Percentiles rank a stretch among this genome's conserved stretches.
phyloP scores from a whole-genome alignment of 2,888 invertebrate species.

The Cheilosia grossa region DNA sequence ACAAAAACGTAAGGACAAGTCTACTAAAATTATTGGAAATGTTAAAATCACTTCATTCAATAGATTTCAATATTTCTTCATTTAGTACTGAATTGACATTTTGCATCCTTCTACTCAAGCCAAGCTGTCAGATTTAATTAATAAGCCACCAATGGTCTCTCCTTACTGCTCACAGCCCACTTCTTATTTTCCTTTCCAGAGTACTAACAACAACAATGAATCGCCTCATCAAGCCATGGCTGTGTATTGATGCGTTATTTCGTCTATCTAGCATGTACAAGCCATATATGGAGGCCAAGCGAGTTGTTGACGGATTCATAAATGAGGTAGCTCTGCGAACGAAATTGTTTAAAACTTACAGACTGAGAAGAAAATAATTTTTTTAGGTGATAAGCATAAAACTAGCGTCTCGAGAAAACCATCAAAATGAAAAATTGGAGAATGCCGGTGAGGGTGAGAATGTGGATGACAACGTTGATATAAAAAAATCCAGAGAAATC shows the following conservation, averaged over 20 bases:
- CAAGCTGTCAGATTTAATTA: too few species aligned
- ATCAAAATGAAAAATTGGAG: neutral
- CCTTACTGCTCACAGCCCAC: neutral
- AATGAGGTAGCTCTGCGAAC: constrained; percentile 18
- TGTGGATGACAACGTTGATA: constrained; percentile 13
- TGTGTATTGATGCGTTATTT: constrained; percentile 32
- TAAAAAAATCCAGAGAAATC: constrained; percentile 74
- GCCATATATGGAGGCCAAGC: constrained; percentile 46
- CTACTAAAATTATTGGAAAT: too few species aligned
- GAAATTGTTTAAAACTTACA: neutral
- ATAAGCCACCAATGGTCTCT: too few species aligned
- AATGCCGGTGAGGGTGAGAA: neutral
- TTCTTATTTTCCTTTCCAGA: constrained; percentile 4
- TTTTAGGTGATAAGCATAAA: constrained; percentile 49
- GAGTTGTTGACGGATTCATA: constrained; percentile 38
- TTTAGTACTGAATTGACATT: too few species aligned
- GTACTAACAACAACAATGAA: constrained; percentile 57
- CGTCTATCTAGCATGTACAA: constrained; percentile 50
- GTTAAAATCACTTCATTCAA: too few species aligned
- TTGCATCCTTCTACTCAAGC: too few species aligned
- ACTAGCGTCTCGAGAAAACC: neutral
- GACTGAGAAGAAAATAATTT: neutral
- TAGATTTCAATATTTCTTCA: too few species aligned
- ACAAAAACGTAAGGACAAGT: constrained; percentile 40
- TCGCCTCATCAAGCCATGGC: constrained; percentile 46